A percentile compares a stretch with the other conserved stretches of the same genome.
phyloP scores from a whole-genome alignment of 1,140 invertebrate genomes.

The Apis cerana region DNA sequence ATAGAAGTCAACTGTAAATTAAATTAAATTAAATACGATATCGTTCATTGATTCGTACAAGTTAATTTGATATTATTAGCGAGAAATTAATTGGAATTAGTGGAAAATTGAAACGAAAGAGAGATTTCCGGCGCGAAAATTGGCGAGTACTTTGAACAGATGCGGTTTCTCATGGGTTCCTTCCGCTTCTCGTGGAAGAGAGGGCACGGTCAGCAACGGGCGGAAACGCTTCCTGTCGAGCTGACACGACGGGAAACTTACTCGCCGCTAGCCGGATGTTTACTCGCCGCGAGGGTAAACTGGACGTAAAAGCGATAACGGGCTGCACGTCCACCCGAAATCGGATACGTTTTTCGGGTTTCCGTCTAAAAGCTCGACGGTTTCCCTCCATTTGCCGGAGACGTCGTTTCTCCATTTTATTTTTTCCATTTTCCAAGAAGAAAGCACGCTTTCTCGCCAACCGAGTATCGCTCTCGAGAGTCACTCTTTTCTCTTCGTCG shows the following conservation, averaged over 20 bases:
- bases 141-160: conserved; percentile 15
- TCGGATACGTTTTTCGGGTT: conserved; percentile 60
- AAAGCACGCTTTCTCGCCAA: conserved; percentile 3
- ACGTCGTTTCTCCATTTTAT: conserved; percentile 14
- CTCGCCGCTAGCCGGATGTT: conserved; percentile 54
- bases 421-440: neutral
- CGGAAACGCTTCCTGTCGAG: conserved; percentile 37
- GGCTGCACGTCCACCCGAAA: conserved; percentile 50
- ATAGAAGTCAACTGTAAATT: no score
- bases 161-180: neutral
- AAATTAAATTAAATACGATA: no score
- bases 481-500: neutral
- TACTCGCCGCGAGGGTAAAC: conserved; percentile 44
- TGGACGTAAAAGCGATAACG: conserved; percentile 49
- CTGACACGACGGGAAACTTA: conserved; percentile 53
- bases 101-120: neutral
- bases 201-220: neutral
- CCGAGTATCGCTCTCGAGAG: no score
- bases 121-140: conserved; percentile 2
- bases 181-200: neutral
- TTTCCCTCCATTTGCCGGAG: conserved; percentile 46
- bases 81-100: neutral
- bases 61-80: neutral
- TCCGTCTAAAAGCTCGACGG: conserved; percentile 57
- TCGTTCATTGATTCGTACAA: no score